Conservation (phyloP, 2,797 vertebrate species). For the Staurois parvus region DNA sequence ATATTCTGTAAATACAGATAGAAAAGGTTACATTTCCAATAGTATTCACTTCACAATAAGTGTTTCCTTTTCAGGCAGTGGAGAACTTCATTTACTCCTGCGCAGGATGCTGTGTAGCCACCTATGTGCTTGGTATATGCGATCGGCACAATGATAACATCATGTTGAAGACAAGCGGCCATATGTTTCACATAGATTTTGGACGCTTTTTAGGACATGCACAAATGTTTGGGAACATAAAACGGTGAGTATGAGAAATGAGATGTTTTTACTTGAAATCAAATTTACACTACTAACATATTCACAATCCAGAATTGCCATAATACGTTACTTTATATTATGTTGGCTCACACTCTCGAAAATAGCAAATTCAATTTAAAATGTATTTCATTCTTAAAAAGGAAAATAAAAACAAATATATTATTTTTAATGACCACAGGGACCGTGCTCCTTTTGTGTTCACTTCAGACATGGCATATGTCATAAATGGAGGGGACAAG, state of each 20-base stretch:
- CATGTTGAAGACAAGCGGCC: slow-evolving; percentile 96
- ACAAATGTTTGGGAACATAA: slow-evolving; percentile 98
- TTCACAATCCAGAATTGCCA: too few species aligned
- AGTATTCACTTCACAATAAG: not conserved
- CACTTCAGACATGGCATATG: slow-evolving; percentile 97
- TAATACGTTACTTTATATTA: too few species aligned
- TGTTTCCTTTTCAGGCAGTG: slow-evolving; percentile 81
- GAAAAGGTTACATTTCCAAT: too few species aligned
- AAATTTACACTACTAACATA: too few species aligned
- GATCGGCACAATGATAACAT: slow-evolving; percentile 98
- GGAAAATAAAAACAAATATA: too few species aligned
- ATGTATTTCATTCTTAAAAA: not conserved
- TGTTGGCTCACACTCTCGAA: too few species aligned
- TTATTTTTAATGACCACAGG: slow-evolving; percentile 70
- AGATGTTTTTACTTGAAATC: not conserved
- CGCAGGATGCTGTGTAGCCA: slow-evolving; percentile 95
- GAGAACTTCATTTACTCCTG: slow-evolving; percentile 99
- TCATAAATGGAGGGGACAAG: slow-evolving; percentile 97
- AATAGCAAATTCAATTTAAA: not conserved
- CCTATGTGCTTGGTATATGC: slow-evolving; percentile 95
- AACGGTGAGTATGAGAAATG: slow-evolving; percentile 79
- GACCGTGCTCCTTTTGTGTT: slow-evolving; percentile 97
- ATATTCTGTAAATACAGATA: too few species aligned
- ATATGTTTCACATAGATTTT: slow-evolving; percentile 99
- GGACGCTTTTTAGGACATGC: slow-evolving; percentile 96